phyloP scores from a whole-genome alignment of 1,140 invertebrate species.

The Lutraria rhynchaena region DNA sequence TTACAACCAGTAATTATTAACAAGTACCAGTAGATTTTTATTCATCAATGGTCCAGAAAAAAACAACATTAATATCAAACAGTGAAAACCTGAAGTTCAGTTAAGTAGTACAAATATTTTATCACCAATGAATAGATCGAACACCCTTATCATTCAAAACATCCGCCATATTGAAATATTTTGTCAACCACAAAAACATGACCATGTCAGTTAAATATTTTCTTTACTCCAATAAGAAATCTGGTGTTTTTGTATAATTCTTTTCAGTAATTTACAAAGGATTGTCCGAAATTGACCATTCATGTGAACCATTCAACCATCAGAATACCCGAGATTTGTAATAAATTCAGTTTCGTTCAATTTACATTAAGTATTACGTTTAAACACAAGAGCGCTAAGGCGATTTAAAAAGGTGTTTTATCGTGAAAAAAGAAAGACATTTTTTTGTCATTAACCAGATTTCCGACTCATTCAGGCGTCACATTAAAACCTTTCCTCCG shows the following conservation, averaged over 20 bases:
- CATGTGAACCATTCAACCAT: slow-evolving; percentile 2
- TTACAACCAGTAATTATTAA: too few species aligned
- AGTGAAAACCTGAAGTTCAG: too few species aligned
- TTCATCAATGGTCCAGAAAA: too few species aligned
- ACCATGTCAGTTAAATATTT: slow-evolving; percentile 4
- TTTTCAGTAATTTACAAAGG: slow-evolving; percentile 13
- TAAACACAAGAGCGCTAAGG: background rate
- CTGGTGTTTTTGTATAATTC: background rate
- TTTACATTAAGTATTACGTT: background rate
- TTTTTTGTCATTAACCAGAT: too few species aligned
- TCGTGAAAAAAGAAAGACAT: background rate
- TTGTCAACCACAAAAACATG: slow-evolving; percentile 13
- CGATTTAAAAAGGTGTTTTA: background rate
- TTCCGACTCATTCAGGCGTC: too few species aligned
- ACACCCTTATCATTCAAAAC: background rate
- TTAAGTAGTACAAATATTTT: too few species aligned
- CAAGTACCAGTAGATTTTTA: too few species aligned
- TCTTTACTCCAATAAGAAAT: background rate
- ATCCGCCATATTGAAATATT: slow-evolving; percentile 21
- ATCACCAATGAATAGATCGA: too few species aligned
- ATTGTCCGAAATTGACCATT: slow-evolving; percentile 22
- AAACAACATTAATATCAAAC: too few species aligned
- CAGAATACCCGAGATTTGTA: background rate
- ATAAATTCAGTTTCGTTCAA: slow-evolving; percentile 11
- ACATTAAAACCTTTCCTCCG: too few species aligned